Base-by-base conservation (phyloP, 1,140 invertebrate genomes). In the Rhynchophorus ferrugineus region DNA sequence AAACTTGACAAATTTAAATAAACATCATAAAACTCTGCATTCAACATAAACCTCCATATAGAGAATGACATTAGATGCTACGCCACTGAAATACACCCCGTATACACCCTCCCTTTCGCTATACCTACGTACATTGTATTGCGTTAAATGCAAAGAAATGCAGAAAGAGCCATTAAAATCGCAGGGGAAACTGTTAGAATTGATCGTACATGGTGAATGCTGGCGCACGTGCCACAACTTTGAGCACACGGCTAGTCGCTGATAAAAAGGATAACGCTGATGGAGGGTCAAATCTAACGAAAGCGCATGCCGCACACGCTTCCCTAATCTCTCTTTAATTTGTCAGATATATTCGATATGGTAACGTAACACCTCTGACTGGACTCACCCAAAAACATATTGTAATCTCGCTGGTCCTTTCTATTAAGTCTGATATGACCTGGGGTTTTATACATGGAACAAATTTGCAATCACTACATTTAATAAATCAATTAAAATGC, bases 131-230 rank as follows among this genome's bases (percentile, higher is more conserved):
- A 24, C 37, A 50, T 50, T 50, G 33, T 50, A 24, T 38, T 21
- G 47, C 37, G 24, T 49, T 34, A 42, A 50, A 50, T 50, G 48
- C 48, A 50, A 50, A 50, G 48, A 43, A 50, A 50, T 50, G 48
- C 48, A 43, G 48, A 50, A 49, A 33, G 48, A 50, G 41, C 41
- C 37, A 50, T 50, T 50, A 50, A 50, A 43, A 43, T 50, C 48
- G 34, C 39, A 43, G 48, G 48, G 48, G 39, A 43, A 21, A 13
- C 41, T 41, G 14, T n/a, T 41, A 20, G 38, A 41, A 41, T 18
- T 36, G 38, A 43, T 50, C 39, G 17, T 22, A 35, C 39, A 36
- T 43, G 41, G 48, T 44, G 44, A 24, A 42, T 43, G 41, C 48
- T 44, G 33, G 41, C 22, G 22, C 48, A 50, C 48, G 48, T 50